A percentile compares a stretch with the other conserved stretches of the same genome.
Conservation (phyloP, 2,888 invertebrate genomes). For the Drosophila algonquin region DNA sequence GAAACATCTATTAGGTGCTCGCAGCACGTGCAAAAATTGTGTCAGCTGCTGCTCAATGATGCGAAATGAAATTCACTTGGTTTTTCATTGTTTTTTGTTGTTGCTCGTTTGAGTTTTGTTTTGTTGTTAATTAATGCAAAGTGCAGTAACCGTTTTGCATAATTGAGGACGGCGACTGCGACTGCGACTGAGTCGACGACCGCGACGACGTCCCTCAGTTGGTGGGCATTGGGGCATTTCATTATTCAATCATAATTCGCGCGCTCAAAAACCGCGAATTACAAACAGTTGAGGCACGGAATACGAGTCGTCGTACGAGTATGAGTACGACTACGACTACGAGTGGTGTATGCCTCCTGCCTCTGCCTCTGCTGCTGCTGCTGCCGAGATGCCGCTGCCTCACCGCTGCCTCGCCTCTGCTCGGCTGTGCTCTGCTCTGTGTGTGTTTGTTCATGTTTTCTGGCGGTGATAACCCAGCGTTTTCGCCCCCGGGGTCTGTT, state of each 20-base stretch:
- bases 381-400: slow-evolving; percentile 15
- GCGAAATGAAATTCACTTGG: slow-evolving; percentile 59
- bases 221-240: slow-evolving; percentile 62
- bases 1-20: neutral
- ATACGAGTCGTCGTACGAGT: neutral
- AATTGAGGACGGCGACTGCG: slow-evolving; percentile 66
- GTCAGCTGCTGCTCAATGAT: slow-evolving; percentile 71
- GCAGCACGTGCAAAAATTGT: slow-evolving; percentile 47
- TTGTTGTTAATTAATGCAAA: slow-evolving; percentile 75
- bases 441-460: slow-evolving; percentile 69
- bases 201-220: neutral
- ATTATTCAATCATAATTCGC: slow-evolving; percentile 80
- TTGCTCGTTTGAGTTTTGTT: slow-evolving; percentile 11
- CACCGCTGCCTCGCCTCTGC: neutral
- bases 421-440: slow-evolving; percentile 17
- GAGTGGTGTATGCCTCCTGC: slow-evolving; percentile 8
- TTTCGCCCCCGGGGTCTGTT: slow-evolving; percentile 57
- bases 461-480: slow-evolving; percentile 72
- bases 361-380: slow-evolving; percentile 7
- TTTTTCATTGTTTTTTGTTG: slow-evolving; percentile 5
- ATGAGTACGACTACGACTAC: too few species aligned
- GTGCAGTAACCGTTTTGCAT: slow-evolving; percentile 79
- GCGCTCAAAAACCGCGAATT: slow-evolving; percentile 67
- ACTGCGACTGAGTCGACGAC: slow-evolving; percentile 1
- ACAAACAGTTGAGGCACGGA: slow-evolving; percentile 45